Percentiles rank a stretch among this genome's conserved stretches.
Evolutionary conservation across 2,113 vertebrate species (phyloP).

Genomic region (Promerops cafer): DNA sequence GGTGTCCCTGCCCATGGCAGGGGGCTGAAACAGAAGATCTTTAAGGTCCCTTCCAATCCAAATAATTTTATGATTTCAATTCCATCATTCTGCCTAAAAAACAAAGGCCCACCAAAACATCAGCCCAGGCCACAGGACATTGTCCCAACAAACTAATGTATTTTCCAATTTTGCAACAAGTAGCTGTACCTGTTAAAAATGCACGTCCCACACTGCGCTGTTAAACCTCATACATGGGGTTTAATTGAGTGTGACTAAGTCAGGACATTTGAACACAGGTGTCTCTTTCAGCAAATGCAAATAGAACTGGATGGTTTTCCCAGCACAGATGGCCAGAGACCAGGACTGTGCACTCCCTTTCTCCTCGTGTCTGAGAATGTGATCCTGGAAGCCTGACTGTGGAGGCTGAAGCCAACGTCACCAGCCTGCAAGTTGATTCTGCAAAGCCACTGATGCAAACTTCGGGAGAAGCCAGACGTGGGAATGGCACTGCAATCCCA

Average conservation of each 20-base stretch:
- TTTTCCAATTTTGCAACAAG: not conserved
- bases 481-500: not conserved
- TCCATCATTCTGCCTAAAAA: not conserved
- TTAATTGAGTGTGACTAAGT: not conserved
- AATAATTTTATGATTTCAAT: not conserved
- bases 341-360: not conserved
- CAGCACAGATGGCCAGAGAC: not conserved
- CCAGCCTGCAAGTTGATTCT: not conserved
- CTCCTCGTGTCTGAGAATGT: not conserved
- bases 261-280: not conserved
- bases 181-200: not conserved
- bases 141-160: accelerated
- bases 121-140: not conserved
- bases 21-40: not conserved
- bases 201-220: accelerated
- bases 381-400: not conserved
- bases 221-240: not conserved
- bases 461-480: not conserved
- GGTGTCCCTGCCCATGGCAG: not conserved
- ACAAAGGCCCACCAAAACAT: not conserved
- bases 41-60: not conserved
- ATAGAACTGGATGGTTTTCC: not conserved
- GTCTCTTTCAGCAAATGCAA: not conserved
- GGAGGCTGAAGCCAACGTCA: not conserved
- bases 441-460: not conserved